Evolutionary conservation across 2,797 vertebrate species (phyloP).

Genomic region (Smutsia temminckii): DNA sequence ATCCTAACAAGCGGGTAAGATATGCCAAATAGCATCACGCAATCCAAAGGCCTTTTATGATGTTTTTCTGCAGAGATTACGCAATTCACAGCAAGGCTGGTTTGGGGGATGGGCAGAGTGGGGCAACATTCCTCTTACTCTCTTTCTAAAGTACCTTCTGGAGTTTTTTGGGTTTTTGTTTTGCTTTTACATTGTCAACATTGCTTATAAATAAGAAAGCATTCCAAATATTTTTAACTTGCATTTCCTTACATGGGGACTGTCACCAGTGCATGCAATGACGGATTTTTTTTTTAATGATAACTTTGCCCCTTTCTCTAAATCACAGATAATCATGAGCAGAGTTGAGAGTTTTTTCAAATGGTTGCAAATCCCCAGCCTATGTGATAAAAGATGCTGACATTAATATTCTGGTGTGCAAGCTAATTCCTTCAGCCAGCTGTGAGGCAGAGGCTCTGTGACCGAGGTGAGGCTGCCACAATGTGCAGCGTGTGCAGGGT

Average conservation of each 20-base stretch:
- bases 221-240: slow-evolving; percentile 1
- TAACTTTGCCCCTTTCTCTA: slow-evolving; percentile 49
- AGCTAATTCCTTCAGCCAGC: slow-evolving; percentile 78
- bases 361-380: slow-evolving; percentile 69
- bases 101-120: not conserved
- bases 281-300: slow-evolving; percentile 14
- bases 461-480: slow-evolving; percentile 63
- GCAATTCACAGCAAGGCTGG: not conserved
- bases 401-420: slow-evolving; percentile 77
- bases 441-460: slow-evolving; percentile 73
- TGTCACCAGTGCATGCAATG: not conserved
- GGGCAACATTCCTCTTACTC: not conserved
- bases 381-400: slow-evolving; percentile 76
- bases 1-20: not conserved
- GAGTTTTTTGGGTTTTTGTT: not conserved
- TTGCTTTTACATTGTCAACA: not conserved
- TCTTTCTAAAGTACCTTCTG: not conserved
- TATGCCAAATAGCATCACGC: not conserved
- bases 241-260: not conserved
- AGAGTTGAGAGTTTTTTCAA: slow-evolving; percentile 33
- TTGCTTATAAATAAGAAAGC: slow-evolving; percentile 44
- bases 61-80: not conserved
- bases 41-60: not conserved
- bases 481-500: slow-evolving; percentile 55
- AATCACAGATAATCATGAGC: slow-evolving; percentile 66